Conservation (phyloP, 2,888 invertebrate genomes). For the Nymphalis c-album region DNA sequence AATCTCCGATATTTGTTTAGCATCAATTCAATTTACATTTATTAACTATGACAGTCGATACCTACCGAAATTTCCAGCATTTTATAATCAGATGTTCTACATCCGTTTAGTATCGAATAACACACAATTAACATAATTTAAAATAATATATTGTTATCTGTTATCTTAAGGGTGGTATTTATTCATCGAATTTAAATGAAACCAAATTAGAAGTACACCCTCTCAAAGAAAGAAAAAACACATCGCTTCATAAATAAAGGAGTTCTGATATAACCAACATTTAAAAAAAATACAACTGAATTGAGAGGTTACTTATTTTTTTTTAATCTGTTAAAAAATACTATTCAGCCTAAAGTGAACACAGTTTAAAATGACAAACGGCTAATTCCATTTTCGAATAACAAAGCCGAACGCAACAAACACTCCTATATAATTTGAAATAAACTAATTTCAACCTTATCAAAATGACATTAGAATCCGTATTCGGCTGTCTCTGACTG, state of each 20-base stretch:
- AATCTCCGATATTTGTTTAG: neutral
- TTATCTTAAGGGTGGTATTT: too few species aligned
- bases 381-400: constrained; percentile 59
- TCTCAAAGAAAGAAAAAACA: too few species aligned
- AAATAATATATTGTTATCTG: too few species aligned
- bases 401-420: constrained; percentile 31
- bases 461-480: neutral
- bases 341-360: constrained; percentile 16
- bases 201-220: too few species aligned
- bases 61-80: neutral
- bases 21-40: neutral
- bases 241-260: too few species aligned
- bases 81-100: neutral
- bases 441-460: neutral
- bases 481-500: constrained; percentile 11
- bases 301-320: too few species aligned
- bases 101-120: too few species aligned
- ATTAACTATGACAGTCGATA: neutral
- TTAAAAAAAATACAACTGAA: too few species aligned
- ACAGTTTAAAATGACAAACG: constrained; percentile 53
- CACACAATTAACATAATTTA: too few species aligned
- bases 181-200: too few species aligned
- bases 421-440: constrained; percentile 31
- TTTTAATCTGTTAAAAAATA: too few species aligned
- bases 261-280: too few species aligned